phyloP scores from a whole-genome alignment of 37 sponge, comb jelly and placozoan species.

The Bolinopsis microptera region DNA sequence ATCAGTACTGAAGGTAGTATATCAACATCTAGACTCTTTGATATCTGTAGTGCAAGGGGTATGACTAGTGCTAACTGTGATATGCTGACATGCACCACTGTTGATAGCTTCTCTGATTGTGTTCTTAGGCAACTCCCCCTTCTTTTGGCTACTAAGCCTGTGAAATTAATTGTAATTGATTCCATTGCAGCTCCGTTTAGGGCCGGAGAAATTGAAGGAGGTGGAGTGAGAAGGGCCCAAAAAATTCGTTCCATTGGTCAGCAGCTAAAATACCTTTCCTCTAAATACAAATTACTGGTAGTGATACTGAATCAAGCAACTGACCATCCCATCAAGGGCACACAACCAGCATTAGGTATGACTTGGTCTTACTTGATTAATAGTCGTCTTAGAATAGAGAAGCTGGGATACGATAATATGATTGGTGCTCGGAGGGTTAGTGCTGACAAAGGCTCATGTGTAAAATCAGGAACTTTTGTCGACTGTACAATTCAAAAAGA shows the following conservation, averaged over 20 bases:
- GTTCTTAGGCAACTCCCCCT: conserved; percentile 3
- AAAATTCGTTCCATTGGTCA: conserved; percentile 51
- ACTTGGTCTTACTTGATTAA: conserved; percentile 53
- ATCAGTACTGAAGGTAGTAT: conserved; percentile 17
- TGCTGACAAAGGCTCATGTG: background rate
- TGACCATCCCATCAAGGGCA: background rate
- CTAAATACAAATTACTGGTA: background rate
- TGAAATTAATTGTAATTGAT: background rate
- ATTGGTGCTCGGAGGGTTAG: background rate
- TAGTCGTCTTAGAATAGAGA: conserved; percentile 20
- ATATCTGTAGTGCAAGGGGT: background rate
- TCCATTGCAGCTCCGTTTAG: conserved; percentile 25
- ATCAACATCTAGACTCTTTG: background rate
- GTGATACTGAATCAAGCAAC: conserved; percentile 40
- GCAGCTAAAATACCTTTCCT: conserved; percentile 26
- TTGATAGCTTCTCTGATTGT: background rate
- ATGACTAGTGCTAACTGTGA: background rate
- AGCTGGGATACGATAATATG: background rate
- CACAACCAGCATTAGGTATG: conserved; percentile 12
- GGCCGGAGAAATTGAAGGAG: background rate
- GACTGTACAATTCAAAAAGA: background rate
- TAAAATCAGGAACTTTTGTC: conserved; percentile 36
- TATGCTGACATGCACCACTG: background rate
- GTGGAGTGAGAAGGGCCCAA: background rate
- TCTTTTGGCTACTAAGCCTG: background rate